phyloP scores from a whole-genome alignment of 2,888 invertebrate genomes.

The Plusia festucae region DNA sequence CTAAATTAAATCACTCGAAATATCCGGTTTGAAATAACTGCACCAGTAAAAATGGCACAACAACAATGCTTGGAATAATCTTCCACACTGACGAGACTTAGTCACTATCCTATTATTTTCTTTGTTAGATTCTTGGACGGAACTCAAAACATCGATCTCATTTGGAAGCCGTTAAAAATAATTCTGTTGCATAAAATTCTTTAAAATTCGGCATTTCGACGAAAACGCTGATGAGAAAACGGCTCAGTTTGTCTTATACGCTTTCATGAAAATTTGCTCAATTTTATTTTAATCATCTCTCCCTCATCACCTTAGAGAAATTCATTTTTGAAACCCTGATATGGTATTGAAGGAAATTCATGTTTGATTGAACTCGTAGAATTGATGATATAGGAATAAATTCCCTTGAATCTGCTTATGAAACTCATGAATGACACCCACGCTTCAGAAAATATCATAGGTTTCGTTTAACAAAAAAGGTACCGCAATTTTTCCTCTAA shows the following conservation, averaged over 20 bases:
- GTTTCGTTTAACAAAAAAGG: background rate
- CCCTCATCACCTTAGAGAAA: background rate
- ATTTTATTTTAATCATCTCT: background rate
- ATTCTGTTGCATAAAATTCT: conserved; percentile 28
- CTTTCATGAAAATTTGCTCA: background rate
- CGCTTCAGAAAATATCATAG: background rate
- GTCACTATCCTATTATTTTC: conserved; percentile 53
- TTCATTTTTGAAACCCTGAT: background rate
- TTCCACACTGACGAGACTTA: conserved; percentile 12
- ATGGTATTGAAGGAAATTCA: background rate
- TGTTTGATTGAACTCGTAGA: background rate
- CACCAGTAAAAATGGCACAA: conserved; percentile 6
- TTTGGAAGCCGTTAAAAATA: conserved; percentile 57
- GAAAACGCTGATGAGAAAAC: conserved; percentile 22
- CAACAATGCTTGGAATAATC: conserved; percentile 14
- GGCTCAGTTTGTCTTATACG: conserved; percentile 20
- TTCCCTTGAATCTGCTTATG: background rate
- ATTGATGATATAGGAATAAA: background rate
- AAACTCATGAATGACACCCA: background rate
- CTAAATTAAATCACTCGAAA: background rate
- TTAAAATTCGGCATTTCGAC: conserved; percentile 14
- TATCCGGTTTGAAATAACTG: background rate
- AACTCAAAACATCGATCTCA: conserved; percentile 65
- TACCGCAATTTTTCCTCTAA: background rate
- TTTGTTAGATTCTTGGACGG: conserved; percentile 71